Conservation (phyloP, 1,140 invertebrate genomes). For the Drosophila tristis region DNA sequence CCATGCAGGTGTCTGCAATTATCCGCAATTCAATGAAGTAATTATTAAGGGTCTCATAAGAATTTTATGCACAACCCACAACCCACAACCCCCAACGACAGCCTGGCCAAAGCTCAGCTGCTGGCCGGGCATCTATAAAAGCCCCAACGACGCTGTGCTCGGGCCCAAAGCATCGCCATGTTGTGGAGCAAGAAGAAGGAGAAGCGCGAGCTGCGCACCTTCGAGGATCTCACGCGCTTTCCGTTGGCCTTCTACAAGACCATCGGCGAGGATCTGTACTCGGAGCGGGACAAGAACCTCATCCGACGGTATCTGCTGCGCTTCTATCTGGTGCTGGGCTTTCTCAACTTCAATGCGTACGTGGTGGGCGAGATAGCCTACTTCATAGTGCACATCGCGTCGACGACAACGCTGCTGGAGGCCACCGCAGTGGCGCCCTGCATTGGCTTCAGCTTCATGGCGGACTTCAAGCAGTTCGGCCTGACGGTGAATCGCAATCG, state of each 20-base stretch:
- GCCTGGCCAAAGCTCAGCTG: no score
- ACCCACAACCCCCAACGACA: no score
- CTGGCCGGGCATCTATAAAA: conserved; percentile 32
- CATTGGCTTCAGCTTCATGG: conserved; percentile 74
- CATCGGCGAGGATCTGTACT: conserved; percentile 73
- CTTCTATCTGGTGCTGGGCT: conserved; percentile 55
- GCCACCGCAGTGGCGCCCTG: conserved; percentile 71
- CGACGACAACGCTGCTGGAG: conserved; percentile 66
- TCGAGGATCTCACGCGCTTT: conserved; percentile 65
- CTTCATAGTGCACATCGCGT: conserved; percentile 67
- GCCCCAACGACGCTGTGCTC: not conserved
- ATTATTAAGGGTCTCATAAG: conserved; percentile 55
- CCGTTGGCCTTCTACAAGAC: conserved; percentile 71
- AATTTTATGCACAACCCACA: conserved; percentile 51
- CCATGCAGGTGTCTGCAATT: conserved; percentile 65
- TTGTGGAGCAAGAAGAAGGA: conserved; percentile 41
- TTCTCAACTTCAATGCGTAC: conserved; percentile 70
- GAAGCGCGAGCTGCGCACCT: conserved; percentile 38
- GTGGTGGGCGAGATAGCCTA: conserved; percentile 71
- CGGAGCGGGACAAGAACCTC: conserved; percentile 55
- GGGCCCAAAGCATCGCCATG: conserved; percentile 24
- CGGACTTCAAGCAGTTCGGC: conserved; percentile 73
- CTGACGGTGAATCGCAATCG: conserved; percentile 52
- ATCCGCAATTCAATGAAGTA: conserved; percentile 45
- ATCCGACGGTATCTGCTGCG: conserved; percentile 54